These are phyloP conservation scores for Ephestia elutella DNA, from an alignment of 1,140 invertebrate species.

Conservation along the genomic window DNA sequence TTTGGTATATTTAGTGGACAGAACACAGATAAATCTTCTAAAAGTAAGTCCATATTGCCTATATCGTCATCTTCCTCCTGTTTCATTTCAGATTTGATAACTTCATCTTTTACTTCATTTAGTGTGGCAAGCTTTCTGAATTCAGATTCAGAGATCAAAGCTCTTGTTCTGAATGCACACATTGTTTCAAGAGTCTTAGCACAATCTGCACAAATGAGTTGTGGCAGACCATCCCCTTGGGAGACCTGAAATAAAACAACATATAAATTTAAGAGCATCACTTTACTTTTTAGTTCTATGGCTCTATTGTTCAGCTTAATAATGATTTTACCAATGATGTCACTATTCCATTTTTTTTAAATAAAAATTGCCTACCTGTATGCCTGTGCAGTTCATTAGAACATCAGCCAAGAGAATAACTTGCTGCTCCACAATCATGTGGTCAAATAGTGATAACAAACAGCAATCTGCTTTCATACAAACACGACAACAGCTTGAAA, in stretches of 20 bases:
- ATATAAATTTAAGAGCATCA: too few relatives aligned
- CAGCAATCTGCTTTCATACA: constrained; percentile 58
- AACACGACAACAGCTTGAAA: constrained; percentile 45
- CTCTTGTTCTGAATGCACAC: constrained; percentile 53
- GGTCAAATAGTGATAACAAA: constrained; percentile 51
- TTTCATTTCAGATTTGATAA: constrained; percentile 26
- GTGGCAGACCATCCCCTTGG: constrained; percentile 61
- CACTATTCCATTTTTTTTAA: too few relatives aligned
- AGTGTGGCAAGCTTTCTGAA: constrained; percentile 36
- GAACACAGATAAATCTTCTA: not conserved
- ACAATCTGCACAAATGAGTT: constrained; percentile 60
- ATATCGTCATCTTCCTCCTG: constrained; percentile 26
- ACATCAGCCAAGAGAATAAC: constrained; percentile 45
- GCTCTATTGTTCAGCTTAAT: too few relatives aligned
- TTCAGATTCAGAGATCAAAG: constrained; percentile 41
- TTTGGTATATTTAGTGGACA: not conserved
- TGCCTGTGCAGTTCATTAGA: constrained; percentile 44
- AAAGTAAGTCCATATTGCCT: constrained; percentile 8
- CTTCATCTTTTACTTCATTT: constrained; percentile 47
- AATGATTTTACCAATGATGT: too few relatives aligned
- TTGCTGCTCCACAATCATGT: constrained; percentile 38
- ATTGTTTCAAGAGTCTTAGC: constrained; percentile 44
- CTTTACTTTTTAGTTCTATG: too few relatives aligned
- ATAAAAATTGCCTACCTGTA: too few relatives aligned
- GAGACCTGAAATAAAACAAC: constrained; percentile 38